Percentiles rank a stretch among this genome's conserved stretches.
Conservation (phyloP, 2,888 invertebrate genomes). For the Plutella xylostella region DNA sequence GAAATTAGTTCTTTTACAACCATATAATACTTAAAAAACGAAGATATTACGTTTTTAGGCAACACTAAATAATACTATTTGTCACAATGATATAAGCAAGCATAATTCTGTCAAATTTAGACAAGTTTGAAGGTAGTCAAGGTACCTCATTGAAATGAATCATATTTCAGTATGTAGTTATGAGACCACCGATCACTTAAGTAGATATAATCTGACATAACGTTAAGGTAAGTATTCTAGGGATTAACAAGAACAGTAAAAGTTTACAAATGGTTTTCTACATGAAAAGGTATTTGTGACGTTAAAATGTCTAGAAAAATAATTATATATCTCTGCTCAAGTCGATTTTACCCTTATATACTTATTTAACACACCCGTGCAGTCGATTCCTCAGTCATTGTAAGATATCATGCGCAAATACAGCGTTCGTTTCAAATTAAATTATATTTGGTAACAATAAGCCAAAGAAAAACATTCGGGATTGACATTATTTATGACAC, state of each 20-base stretch:
- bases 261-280: slow-evolving; percentile 48
- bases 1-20: too few species aligned
- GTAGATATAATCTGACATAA: too few species aligned
- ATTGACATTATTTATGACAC: not conserved
- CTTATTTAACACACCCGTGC: slow-evolving; percentile 39
- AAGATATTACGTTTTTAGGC: too few species aligned
- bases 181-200: too few species aligned
- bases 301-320: slow-evolving; percentile 68
- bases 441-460: slow-evolving; percentile 8
- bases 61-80: too few species aligned
- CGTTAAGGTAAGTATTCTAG: not conserved
- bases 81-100: too few species aligned
- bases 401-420: slow-evolving; percentile 21
- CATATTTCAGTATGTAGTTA: too few species aligned
- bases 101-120: too few species aligned
- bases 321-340: slow-evolving; percentile 48
- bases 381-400: slow-evolving; percentile 62
- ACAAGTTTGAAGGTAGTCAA: too few species aligned
- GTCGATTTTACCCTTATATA: slow-evolving; percentile 51
- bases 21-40: too few species aligned
- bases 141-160: too few species aligned
- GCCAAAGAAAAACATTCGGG: too few species aligned
- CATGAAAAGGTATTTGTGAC: slow-evolving; percentile 44
- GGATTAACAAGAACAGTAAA: slow-evolving; percentile 45
- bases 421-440: not conserved